Evolutionary conservation across 2,113 vertebrate species (phyloP).

Genomic region (Onychostruthus taczanowskii): DNA sequence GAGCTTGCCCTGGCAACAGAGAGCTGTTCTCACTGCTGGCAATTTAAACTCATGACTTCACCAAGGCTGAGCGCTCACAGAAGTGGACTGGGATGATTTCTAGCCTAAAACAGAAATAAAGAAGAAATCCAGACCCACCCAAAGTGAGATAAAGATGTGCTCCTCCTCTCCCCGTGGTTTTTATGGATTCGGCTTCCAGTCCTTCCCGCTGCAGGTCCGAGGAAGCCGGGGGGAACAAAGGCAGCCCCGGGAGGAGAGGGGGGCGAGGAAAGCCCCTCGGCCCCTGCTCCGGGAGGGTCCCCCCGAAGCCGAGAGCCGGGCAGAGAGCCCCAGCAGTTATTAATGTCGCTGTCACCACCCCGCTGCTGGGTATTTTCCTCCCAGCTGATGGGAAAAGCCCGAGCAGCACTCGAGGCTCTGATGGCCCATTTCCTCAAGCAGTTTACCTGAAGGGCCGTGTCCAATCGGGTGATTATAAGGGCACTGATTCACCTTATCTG

Average conservation of each 20-base stretch:
- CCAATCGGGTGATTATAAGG: slow-evolving; percentile 70
- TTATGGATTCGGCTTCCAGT: not conserved
- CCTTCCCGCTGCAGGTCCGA: not conserved
- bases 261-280: not conserved
- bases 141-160: accelerated
- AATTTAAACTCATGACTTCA: not conserved
- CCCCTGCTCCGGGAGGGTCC: not conserved
- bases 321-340: not conserved
- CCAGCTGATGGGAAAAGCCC: slow-evolving; percentile 3
- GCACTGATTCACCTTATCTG: slow-evolving; percentile 70
- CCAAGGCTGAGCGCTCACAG: accelerated
- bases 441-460: slow-evolving; percentile 67
- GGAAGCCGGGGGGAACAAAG: not conserved
- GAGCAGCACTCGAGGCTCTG: slow-evolving; percentile 10
- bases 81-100: not conserved
- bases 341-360: not conserved
- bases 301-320: not conserved
- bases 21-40: accelerated
- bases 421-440: slow-evolving; percentile 59
- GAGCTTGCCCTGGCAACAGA: not conserved
- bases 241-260: not conserved
- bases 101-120: not conserved
- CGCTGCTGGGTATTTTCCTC: not conserved
- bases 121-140: not conserved
- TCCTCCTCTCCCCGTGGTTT: not conserved